Evolutionary conservation across 2,797 vertebrate species (phyloP).

Genomic region (Anguilla obscura): DNA sequence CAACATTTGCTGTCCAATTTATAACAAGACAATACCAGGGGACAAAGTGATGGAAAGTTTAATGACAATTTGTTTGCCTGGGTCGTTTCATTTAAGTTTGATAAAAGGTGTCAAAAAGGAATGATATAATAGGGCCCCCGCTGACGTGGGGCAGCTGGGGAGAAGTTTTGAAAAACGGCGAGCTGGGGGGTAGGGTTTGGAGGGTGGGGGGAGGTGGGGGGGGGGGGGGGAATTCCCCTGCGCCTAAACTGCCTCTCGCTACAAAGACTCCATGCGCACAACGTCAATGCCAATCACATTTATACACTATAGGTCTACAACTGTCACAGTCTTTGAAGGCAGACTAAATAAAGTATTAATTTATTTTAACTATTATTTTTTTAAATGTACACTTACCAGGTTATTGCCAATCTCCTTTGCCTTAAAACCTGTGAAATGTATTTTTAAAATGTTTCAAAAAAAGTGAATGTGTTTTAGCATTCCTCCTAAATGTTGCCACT

Average conservation of each 20-base stretch:
- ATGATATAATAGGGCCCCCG: slow-evolving; percentile 73
- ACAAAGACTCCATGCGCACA: not conserved
- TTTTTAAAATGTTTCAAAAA: not conserved
- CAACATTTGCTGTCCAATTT: slow-evolving; percentile 87
- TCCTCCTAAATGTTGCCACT: not conserved
- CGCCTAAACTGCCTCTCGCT: not conserved
- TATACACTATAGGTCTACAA: not conserved
- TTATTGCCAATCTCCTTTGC: not conserved
- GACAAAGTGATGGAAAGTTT: slow-evolving; percentile 85
- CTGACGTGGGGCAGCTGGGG: slow-evolving; percentile 51
- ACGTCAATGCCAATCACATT: not conserved
- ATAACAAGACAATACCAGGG: slow-evolving; percentile 84
- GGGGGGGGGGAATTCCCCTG: slow-evolving; percentile 13
- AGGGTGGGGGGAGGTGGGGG: not conserved
- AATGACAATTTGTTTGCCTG: slow-evolving; percentile 85
- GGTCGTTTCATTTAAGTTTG: slow-evolving; percentile 89
- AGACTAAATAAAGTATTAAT: not conserved
- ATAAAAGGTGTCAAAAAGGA: slow-evolving; percentile 84
- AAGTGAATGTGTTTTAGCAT: not conserved
- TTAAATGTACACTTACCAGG: not conserved
- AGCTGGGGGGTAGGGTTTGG: not conserved
- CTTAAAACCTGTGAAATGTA: not conserved
- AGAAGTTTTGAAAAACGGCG: slow-evolving; percentile 29
- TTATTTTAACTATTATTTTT: not conserved
- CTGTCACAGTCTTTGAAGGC: slow-evolving; percentile 10